Evolutionary conservation across 92 coral and sea anemone genomes (phyloP).

Genomic region (Epizoanthus ramosus): DNA sequence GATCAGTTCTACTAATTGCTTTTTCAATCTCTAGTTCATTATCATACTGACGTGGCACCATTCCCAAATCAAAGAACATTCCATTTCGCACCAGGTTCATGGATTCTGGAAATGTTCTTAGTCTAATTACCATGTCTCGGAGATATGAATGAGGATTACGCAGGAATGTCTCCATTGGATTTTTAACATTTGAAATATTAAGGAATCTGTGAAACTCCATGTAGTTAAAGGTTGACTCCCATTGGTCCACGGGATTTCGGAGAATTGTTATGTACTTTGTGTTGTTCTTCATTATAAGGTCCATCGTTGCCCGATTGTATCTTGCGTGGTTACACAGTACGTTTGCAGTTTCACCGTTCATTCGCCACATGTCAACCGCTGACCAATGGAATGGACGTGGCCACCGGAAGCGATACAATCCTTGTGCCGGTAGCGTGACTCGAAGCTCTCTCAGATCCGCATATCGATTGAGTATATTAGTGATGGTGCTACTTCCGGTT

Average conservation of each 20-base stretch:
- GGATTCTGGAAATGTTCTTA: slow-evolving; percentile 67
- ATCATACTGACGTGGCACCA: slow-evolving; percentile 65
- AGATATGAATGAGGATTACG: slow-evolving; percentile 67
- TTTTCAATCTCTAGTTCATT: slow-evolving; percentile 51
- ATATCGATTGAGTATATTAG: slow-evolving; percentile 90
- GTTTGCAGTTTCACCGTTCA: slow-evolving; percentile 83
- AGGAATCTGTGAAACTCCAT: slow-evolving; percentile 74
- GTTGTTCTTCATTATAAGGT: slow-evolving; percentile 78
- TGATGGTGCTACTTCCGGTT: slow-evolving; percentile 95
- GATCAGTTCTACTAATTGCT: slow-evolving; percentile 64
- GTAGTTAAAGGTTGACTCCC: slow-evolving; percentile 93
- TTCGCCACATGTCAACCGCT: slow-evolving; percentile 81
- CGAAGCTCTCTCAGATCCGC: slow-evolving; percentile 90
- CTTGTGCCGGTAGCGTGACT: slow-evolving; percentile 72
- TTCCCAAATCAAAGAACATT: slow-evolving; percentile 91
- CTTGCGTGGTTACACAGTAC: slow-evolving; percentile 95
- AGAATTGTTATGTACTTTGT: slow-evolving; percentile 86
- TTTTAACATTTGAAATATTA: slow-evolving; percentile 52
- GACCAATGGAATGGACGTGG: slow-evolving; percentile 90
- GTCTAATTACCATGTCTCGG: slow-evolving; percentile 48
- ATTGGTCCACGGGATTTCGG: slow-evolving; percentile 86
- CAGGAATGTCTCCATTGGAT: slow-evolving; percentile 77
- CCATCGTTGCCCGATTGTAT: slow-evolving; percentile 76
- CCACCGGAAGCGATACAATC: slow-evolving; percentile 88
- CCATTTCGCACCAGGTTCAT: slow-evolving; percentile 86